These are phyloP conservation scores for Volucella bombylans DNA, from an alignment of 2,888 invertebrate genomes.

Conservation along the genomic window DNA sequence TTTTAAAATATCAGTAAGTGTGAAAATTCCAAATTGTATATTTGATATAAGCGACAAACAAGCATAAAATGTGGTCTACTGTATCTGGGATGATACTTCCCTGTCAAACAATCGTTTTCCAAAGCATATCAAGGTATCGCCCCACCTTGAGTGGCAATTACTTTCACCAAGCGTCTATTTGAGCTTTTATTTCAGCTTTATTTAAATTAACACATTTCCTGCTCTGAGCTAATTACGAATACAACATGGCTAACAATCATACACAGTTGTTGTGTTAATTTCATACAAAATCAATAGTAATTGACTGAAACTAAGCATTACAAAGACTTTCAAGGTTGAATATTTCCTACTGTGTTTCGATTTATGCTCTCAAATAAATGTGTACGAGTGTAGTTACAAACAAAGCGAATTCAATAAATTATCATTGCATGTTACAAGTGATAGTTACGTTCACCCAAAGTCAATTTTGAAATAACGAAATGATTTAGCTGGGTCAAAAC, in stretches of 20 bases:
- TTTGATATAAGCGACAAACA: too few species aligned
- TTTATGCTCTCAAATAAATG: slow-evolving; percentile 8
- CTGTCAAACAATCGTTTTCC: too few species aligned
- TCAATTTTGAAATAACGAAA: slow-evolving; percentile 42
- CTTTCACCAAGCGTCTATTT: too few species aligned
- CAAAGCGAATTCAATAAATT: slow-evolving; percentile 34
- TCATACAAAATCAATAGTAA: not conserved
- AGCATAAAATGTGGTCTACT: too few species aligned
- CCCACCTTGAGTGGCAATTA: too few species aligned
- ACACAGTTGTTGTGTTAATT: slow-evolving; percentile 1
- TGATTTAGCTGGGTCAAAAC: slow-evolving; percentile 23
- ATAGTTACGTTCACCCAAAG: slow-evolving; percentile 29
- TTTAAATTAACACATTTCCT: too few species aligned
- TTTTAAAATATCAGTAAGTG: too few species aligned
- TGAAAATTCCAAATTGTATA: too few species aligned
- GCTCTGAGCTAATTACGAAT: not conserved
- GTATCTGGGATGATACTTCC: too few species aligned
- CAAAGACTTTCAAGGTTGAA: slow-evolving; percentile 6
- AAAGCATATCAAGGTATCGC: too few species aligned
- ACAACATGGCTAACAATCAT: slow-evolving; percentile 3
- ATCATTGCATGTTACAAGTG: slow-evolving; percentile 47
- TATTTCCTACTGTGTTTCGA: not conserved
- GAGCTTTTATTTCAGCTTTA: too few species aligned
- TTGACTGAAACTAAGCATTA: not conserved
- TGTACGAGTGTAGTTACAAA: not conserved